Base-by-base conservation (phyloP, 2,113 vertebrate genomes). In the Shinisaurus crocodilurus region DNA sequence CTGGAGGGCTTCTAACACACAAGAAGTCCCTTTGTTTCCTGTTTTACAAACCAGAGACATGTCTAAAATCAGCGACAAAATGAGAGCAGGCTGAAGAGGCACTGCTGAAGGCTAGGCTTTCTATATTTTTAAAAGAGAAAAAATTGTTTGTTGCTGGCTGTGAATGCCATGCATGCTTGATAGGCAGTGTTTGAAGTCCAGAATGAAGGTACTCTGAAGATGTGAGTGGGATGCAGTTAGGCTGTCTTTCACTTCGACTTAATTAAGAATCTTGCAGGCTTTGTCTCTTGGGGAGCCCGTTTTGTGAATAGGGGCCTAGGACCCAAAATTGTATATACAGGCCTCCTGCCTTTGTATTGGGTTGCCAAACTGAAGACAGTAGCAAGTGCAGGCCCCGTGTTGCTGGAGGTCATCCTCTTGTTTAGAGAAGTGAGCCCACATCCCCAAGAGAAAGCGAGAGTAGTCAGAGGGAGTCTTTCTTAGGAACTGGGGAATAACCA, bases 11-110 rank as follows among this genome's bases (percentile, higher is more conserved):
- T 96, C 97, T 93, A 94, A 97, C 93, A 94, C 97, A 98, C 97
- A 98, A 97, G 98, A 97, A 98, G 97, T 95, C 96, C 96, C 98
- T 99, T 99, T 99, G 98, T 99, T 97, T 96, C 95, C 95, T 95
- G 94, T 97, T 96, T 96, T 95, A 90, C 97, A 97, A 98, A 97
- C 97, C 98, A 97, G 97, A 97, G 98, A 97, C 97, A 95, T 74
- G 97, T 96, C 97, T 98, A 82, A 96, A 96, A 97, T 88, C 60
- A 92, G 89, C 89, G 95, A 96, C 96, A 95, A 95, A 95, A 91
- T 85, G 96, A 97, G 97, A 96, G 95, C 92, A 97, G 96, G 95
- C 97, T 95, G 93, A 91, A 95, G 96, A 94, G 97, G 96, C 95
- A 65, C 89, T 85, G 94, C 96, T 83, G 88, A 90, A 95, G 94